phyloP scores from a whole-genome alignment of 2,888 invertebrate genomes.

The Apeira syringaria region DNA sequence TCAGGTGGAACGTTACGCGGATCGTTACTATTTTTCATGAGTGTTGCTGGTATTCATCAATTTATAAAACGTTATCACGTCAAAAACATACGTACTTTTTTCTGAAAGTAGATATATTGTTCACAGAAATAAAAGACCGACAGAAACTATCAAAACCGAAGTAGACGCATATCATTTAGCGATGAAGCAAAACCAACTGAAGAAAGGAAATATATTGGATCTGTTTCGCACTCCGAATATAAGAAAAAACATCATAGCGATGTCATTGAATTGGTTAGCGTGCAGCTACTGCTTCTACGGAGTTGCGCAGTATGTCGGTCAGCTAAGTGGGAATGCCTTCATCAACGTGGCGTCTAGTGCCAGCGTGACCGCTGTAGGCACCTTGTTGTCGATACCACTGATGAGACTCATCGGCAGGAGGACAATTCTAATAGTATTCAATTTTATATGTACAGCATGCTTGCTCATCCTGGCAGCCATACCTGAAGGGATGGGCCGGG shows the following conservation, averaged over 20 bases:
- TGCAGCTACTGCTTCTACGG: constrained; percentile 90
- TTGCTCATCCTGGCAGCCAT: constrained; percentile 84
- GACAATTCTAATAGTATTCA: constrained; percentile 85
- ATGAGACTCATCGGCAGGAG: constrained; percentile 87
- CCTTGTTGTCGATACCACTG: constrained; percentile 84
- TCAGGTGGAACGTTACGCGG: too few relatives aligned
- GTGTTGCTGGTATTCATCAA: too few relatives aligned
- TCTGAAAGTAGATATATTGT: constrained; percentile 41
- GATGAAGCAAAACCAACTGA: constrained; percentile 50
- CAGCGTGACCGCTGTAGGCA: constrained; percentile 82
- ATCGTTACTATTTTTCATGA: too few relatives aligned
- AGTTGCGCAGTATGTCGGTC: constrained; percentile 90
- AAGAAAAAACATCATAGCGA: constrained; percentile 87
- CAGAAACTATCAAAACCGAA: constrained; percentile 63
- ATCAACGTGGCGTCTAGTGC: constrained; percentile 91
- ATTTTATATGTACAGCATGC: constrained; percentile 84
- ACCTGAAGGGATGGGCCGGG: constrained; percentile 62
- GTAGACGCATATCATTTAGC: constrained; percentile 61
- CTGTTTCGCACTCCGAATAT: constrained; percentile 89
- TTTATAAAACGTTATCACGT: too few relatives aligned
- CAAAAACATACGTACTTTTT: too few relatives aligned
- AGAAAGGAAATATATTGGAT: constrained; percentile 84
- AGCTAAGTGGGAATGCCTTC: constrained; percentile 90
- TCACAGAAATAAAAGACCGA: constrained; percentile 76
- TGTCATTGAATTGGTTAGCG: constrained; percentile 90